Base-by-base conservation (phyloP, 2,797 vertebrate species). In the Pitangus sulphuratus region DNA sequence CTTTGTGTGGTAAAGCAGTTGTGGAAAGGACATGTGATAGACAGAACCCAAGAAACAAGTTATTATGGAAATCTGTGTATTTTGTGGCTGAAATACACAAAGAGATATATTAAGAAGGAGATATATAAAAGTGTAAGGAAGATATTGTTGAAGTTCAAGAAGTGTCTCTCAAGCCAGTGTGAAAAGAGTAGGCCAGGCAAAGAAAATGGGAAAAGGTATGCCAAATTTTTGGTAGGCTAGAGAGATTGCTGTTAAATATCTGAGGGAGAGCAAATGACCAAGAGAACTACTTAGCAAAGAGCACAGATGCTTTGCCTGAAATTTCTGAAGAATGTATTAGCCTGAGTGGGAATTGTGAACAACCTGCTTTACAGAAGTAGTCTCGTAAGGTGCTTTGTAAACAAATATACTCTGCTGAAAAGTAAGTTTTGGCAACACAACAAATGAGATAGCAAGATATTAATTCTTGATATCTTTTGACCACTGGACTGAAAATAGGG, bases 131-230 rank as follows among this genome's bases (percentile, higher is more conserved):
- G 8, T 24, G 6, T 62, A 69, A 64, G 1, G 0, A 54, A 45
- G 39, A 30, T 2, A 3, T 15, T 58, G 24, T 31, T 35, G 60
- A 84, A 71, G 4, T 68, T 84, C 48, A 77, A 84, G 30, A 75
- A 62, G 3, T 28, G 8, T 48, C 18, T 17, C 10, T 72, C 6
- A 1, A 4, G 3, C 5, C 2, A 4, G 2, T 31, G 24, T 57
- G 61, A 70, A 21, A 92, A 68, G 33, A 53, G 47, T 30, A 78
- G 25, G 1, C 6, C 13, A 48, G 45, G 26, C 19, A 45, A 77
- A 75, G 50, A 64, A 91, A 87, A 90, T 50, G 13, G 15, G 25
- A 47, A 30, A 70, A 45, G 4, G 24, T 42, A 54, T 33, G 7
- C 8, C 39, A 88, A 57, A 47, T 42, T 53, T 40, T 35, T 93